These are phyloP conservation scores for Podocnemis expansa DNA, from an alignment of 2,113 vertebrate genomes.

Conservation along the genomic window DNA sequence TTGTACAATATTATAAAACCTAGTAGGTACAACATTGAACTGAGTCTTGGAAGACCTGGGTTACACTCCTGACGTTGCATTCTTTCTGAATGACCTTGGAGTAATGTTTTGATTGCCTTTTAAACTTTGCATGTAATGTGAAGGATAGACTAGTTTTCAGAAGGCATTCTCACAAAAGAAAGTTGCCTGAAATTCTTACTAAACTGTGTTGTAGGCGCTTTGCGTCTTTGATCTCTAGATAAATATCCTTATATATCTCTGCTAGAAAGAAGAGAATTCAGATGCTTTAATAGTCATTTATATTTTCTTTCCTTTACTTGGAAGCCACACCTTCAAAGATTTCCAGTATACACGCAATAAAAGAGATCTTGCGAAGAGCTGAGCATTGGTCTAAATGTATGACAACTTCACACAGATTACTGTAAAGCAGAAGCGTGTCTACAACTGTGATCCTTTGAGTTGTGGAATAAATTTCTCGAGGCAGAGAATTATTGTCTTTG, in stretches of 20 bases:
- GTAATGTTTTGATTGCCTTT: background rate
- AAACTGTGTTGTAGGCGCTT: no score
- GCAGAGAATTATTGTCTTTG: background rate
- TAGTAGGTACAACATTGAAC: no score
- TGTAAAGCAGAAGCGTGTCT: conserved; percentile 6
- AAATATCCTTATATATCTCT: background rate
- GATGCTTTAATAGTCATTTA: background rate
- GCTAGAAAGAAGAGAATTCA: background rate
- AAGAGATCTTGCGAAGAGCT: no score
- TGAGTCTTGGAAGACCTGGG: no score
- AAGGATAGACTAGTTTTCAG: background rate
- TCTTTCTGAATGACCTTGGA: no score
- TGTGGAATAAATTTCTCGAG: conserved; percentile 20
- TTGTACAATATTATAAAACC: no score
- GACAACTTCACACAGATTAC: no score
- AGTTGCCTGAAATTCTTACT: background rate
- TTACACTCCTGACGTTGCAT: no score
- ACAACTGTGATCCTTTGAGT: conserved; percentile 6
- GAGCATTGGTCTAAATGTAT: no score
- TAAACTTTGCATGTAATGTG: background rate
- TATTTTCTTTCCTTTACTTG: background rate
- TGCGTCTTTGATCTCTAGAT: no score
- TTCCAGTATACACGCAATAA: no score
- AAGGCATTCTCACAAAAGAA: background rate
- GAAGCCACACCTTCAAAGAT: background rate